Conservation (phyloP, 1,140 invertebrate genomes). For the Rhopalosiphum maidis region DNA sequence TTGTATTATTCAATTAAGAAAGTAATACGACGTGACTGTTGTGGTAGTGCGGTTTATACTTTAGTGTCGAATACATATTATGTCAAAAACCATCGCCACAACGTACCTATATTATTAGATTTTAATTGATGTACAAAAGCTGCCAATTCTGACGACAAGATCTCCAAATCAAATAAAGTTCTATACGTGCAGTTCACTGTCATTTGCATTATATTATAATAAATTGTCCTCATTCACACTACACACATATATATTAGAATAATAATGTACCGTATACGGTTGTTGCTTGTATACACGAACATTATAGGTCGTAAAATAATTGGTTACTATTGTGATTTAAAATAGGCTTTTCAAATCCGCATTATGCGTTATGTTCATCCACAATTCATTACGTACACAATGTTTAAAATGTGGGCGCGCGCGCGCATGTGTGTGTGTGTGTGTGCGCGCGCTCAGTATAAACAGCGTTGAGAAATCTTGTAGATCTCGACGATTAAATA, state of each 20-base stretch:
- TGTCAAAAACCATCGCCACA: not conserved
- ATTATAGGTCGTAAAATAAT: constrained; percentile 8
- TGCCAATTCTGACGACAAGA: constrained; percentile 13
- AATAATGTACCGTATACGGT: not conserved
- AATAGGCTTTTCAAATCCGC: not conserved
- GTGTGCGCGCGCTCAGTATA: not conserved
- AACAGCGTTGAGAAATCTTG: no score
- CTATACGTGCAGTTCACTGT: not conserved
- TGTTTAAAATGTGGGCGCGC: not conserved
- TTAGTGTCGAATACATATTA: not conserved
- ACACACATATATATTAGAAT: not conserved
- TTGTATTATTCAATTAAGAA: constrained; percentile 17
- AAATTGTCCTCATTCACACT: not conserved
- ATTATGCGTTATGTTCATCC: not conserved
- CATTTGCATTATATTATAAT: not conserved
- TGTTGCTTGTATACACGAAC: not conserved
- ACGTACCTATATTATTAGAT: not conserved
- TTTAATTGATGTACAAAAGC: not conserved
- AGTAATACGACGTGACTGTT: not conserved
- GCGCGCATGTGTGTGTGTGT: no score
- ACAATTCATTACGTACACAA: not conserved
- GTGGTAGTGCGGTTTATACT: not conserved
- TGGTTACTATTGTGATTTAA: constrained; percentile 32
- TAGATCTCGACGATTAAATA: not conserved
- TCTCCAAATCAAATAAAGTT: not conserved